These are phyloP conservation scores for Lordiphosa stackelbergi DNA, from an alignment of 1,140 invertebrate species.

Conservation along the genomic window DNA sequence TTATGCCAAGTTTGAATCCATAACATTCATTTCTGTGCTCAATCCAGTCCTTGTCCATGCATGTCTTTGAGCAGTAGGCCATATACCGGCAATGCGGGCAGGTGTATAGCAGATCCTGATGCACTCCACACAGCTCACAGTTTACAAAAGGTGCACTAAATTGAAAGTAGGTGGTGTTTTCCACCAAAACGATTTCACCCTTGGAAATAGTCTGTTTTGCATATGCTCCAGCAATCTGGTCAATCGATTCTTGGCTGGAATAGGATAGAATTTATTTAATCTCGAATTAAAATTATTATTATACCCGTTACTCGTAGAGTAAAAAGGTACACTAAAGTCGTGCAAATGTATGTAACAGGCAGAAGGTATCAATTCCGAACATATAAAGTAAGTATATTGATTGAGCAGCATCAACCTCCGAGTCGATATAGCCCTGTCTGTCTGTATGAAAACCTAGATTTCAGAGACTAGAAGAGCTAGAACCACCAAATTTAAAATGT, in stretches of 20 bases:
- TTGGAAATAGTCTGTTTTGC: slow-evolving; percentile 17
- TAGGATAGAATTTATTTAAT: neutral
- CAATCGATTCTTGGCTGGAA: slow-evolving; percentile 1
- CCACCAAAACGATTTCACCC: slow-evolving; percentile 19
- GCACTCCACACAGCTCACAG: slow-evolving; percentile 31
- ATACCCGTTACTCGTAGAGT: too few species aligned
- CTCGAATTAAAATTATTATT: neutral
- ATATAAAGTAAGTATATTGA: too few species aligned
- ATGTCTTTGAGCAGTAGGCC: slow-evolving; percentile 33
- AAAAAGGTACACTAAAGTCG: too few species aligned
- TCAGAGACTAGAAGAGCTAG: too few species aligned
- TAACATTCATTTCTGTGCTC: slow-evolving; percentile 28
- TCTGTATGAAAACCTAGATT: too few species aligned
- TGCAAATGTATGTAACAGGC: too few species aligned
- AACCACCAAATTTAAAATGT: too few species aligned
- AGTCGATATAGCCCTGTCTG: too few species aligned
- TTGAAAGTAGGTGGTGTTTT: slow-evolving; percentile 18
- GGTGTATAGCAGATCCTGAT: slow-evolving; percentile 37
- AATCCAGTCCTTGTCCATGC: slow-evolving; percentile 18
- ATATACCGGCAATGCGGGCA: slow-evolving; percentile 37
- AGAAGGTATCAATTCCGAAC: too few species aligned
- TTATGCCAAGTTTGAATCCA: slow-evolving; percentile 36
- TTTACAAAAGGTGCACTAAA: slow-evolving; percentile 39
- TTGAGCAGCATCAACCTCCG: too few species aligned
- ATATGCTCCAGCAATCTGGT: neutral